Conservation (phyloP, 2,113 vertebrate species). For the Bambusicola thoracicus region DNA sequence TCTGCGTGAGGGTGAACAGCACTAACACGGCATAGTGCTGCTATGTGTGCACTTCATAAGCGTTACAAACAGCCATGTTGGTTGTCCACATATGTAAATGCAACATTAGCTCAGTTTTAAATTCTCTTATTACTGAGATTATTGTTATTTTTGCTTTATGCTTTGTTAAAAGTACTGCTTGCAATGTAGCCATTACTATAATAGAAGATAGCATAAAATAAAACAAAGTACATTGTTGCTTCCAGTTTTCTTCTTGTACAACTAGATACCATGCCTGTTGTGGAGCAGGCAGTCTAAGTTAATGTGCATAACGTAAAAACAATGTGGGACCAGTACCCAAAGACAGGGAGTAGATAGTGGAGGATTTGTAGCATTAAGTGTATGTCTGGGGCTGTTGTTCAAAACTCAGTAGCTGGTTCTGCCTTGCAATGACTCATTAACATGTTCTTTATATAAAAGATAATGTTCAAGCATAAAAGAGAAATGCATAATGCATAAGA, state of each 20-base stretch:
- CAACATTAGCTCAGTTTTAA: background rate
- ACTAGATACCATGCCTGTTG: background rate
- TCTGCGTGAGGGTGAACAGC: background rate
- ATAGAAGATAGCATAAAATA: background rate
- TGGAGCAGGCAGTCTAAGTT: background rate
- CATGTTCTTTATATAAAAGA: background rate
- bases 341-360: background rate
- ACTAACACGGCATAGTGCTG: background rate
- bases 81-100: background rate
- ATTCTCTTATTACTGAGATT: background rate
- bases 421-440: background rate
- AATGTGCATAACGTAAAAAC: background rate
- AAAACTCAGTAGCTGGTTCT: background rate
- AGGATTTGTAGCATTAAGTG: background rate
- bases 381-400: background rate
- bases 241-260: background rate
- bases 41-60: background rate
- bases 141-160: background rate
- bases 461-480: background rate
- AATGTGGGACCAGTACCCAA: background rate
- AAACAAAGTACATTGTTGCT: background rate
- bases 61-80: background rate
- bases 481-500: background rate
- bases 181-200: background rate
- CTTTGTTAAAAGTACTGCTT: background rate